These are phyloP conservation scores for Phalacrocorax carbo DNA, from an alignment of 2,113 vertebrate species.

Conservation along the genomic window DNA sequence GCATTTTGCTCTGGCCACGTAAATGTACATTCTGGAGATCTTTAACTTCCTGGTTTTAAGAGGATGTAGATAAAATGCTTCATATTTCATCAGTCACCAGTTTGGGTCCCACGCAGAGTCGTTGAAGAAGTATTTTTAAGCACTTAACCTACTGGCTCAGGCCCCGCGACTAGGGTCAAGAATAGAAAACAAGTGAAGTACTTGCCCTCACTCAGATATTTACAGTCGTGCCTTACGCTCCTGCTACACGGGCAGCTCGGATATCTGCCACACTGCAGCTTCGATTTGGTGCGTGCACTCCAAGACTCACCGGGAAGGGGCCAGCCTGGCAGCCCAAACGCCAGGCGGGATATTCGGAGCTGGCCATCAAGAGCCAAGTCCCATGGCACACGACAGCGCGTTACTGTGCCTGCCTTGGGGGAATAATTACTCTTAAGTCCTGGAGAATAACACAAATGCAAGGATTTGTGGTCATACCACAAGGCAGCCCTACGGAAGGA, in stretches of 20 bases:
- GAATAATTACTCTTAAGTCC: background rate
- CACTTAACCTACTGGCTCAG: background rate
- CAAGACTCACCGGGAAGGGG: background rate
- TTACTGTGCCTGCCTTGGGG: background rate
- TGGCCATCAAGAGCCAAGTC: background rate
- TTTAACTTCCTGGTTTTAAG: background rate
- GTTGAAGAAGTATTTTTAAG: background rate
- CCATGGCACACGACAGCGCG: background rate
- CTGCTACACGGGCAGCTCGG: fast-evolving
- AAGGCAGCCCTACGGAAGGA: background rate
- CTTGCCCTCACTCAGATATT: background rate
- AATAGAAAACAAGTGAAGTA: background rate
- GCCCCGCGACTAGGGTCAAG: background rate
- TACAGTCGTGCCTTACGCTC: background rate
- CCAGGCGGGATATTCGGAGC: background rate
- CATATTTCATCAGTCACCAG: background rate
- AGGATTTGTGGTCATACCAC: background rate
- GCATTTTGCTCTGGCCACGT: background rate
- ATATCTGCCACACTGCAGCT: background rate
- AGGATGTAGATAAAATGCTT: background rate
- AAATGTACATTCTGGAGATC: background rate
- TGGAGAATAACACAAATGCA: background rate
- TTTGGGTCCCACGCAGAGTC: background rate
- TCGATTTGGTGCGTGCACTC: background rate
- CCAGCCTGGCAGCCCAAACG: background rate